Percentiles rank a stretch among this genome's conserved stretches.
Evolutionary conservation across 2,888 invertebrate species (phyloP).

Genomic region (Cynaeus angustus): DNA sequence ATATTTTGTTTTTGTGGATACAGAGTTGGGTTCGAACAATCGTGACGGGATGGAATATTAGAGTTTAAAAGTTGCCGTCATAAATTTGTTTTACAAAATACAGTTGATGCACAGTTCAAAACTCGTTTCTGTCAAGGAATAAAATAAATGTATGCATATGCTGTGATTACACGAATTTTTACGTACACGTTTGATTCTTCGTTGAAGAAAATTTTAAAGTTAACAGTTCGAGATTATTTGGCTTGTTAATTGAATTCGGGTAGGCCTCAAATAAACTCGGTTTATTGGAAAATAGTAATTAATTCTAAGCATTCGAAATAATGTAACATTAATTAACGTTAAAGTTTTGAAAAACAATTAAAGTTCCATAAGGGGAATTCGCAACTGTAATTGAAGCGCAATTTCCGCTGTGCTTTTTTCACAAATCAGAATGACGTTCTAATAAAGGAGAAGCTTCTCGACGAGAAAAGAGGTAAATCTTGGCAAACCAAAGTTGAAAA

Average conservation of each 20-base stretch:
- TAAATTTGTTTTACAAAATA: slow-evolving; percentile 34
- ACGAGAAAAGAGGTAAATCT: slow-evolving; percentile 28
- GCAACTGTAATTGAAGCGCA: slow-evolving; percentile 25
- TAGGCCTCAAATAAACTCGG: neutral
- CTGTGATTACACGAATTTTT: too few relatives aligned
- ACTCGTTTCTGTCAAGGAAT: too few relatives aligned
- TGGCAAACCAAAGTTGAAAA: slow-evolving; percentile 40
- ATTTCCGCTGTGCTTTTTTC: slow-evolving; percentile 20
- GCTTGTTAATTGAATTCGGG: slow-evolving; percentile 3
- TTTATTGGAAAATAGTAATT: slow-evolving; percentile 25
- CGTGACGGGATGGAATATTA: slow-evolving; percentile 24
- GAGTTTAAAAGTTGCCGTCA: slow-evolving; percentile 35
- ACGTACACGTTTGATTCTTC: too few relatives aligned
- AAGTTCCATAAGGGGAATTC: slow-evolving; percentile 17
- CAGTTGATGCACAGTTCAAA: too few relatives aligned
- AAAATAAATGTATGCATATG: too few relatives aligned
- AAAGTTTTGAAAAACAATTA: slow-evolving; percentile 22
- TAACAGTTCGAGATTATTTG: neutral
- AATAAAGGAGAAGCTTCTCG: slow-evolving; percentile 14
- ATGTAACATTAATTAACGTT: slow-evolving; percentile 31
- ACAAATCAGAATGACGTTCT: slow-evolving; percentile 23
- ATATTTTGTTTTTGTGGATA: slow-evolving; percentile 25
- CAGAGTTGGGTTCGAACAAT: slow-evolving; percentile 31
- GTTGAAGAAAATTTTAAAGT: neutral
- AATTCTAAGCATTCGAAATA: slow-evolving; percentile 20